Evolutionary conservation across 2,797 vertebrate species (phyloP).

Genomic region (Thripadectes ignobilis): DNA sequence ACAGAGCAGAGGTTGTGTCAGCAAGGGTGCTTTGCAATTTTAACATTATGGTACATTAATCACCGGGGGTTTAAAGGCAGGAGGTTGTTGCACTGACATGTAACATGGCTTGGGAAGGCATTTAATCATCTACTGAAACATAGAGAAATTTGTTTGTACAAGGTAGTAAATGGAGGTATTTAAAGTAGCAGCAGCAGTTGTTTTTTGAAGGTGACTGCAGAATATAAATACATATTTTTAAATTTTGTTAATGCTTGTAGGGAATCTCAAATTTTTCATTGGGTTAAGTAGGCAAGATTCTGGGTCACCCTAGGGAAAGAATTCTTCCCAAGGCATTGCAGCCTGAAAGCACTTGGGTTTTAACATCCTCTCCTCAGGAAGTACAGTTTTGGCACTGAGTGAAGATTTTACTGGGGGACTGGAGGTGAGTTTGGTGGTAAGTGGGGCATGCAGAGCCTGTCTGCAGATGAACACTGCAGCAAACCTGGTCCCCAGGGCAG

Average conservation of each 20-base stretch:
- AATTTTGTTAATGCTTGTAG: not conserved
- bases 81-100: not conserved
- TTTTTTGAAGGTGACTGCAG: not conserved
- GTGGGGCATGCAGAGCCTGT: too few species aligned
- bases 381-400: fast-evolving
- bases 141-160: not conserved
- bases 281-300: not conserved
- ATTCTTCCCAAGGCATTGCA: not conserved
- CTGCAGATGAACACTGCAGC: not conserved
- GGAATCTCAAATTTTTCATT: not conserved
- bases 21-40: not conserved
- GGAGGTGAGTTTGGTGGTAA: not conserved
- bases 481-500: not conserved
- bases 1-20: fast-evolving
- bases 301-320: not conserved
- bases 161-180: not conserved
- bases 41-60: not conserved
- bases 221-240: not conserved
- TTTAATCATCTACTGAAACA: not conserved
- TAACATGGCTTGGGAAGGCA: not conserved
- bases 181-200: not conserved
- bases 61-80: not conserved
- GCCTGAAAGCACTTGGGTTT: not conserved
- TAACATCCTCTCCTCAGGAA: not conserved
- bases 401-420: not conserved